Conservation (phyloP, 2,113 vertebrate species). For the Myotis davidii region DNA sequence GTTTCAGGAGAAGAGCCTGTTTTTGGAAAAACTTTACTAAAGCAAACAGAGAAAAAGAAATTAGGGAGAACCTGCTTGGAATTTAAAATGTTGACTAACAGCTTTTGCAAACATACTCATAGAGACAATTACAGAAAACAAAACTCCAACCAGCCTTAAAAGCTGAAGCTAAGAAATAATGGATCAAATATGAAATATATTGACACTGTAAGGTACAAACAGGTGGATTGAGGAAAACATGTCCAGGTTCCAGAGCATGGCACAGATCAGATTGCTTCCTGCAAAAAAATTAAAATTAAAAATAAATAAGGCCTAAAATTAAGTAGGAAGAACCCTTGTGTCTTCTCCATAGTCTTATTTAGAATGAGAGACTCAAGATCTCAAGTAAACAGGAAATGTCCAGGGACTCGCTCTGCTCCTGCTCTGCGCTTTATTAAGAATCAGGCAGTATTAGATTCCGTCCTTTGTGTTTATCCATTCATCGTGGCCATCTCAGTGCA, state of each 20-base stretch:
- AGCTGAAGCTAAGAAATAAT: conserved; percentile 41
- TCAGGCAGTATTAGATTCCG: neutral
- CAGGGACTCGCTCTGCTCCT: neutral
- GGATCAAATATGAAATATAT: conserved; percentile 4
- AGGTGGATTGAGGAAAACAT: neutral
- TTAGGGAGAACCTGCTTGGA: neutral
- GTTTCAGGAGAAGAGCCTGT: conserved; percentile 22
- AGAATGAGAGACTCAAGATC: neutral
- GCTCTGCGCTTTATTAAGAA: neutral
- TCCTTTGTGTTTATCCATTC: neutral
- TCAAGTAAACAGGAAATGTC: neutral
- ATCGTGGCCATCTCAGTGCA: neutral
- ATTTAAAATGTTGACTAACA: conserved; percentile 52
- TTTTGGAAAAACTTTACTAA: conserved; percentile 51
- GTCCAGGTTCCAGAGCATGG: neutral
- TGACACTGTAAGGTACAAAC: neutral
- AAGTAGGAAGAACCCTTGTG: neutral
- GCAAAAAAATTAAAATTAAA: neutral
- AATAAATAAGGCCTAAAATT: neutral
- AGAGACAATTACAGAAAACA: neutral
- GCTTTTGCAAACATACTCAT: conserved; percentile 17
- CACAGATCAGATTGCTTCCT: neutral
- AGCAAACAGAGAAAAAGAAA: conserved; percentile 24
- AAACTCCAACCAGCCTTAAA: neutral
- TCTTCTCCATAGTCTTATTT: neutral